Evolutionary conservation across 2,797 vertebrate species (phyloP), one percentile per base, ranked within the genome.

Genomic region (Lepilemur septentrionalis): DNA sequence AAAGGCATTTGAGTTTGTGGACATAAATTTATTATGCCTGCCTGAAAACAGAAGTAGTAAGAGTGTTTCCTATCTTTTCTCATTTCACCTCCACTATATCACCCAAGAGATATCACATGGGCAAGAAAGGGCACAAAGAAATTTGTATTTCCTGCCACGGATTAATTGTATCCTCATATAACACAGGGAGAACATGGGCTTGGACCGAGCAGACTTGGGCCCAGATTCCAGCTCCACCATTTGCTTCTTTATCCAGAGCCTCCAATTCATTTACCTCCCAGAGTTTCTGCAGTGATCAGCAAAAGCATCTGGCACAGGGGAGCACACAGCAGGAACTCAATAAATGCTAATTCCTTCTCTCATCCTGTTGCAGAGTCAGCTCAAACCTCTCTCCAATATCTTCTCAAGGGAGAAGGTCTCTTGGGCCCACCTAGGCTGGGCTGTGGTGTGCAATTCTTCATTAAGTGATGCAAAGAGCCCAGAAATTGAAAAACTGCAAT

Each of bases 341-440:
- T 61, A 79, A 84, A 82, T 82, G 92, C 88, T 91, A 92, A 92
- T 93, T 91, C 84, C 55, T 79, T 28, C 92, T 78, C 81, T 78
- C 52, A 18, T 76, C 76, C 65, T 72, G 55, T 25, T 85, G 81
- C 89, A 32, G 76, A 96, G 65, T 94, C 95, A 95, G 93, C 91
- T 69, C 0, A 7, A 93, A 82, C 18, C 52, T 75, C 95, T 61
- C 85, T 93, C 81, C 78, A 8, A 1, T 46, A 28, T 92, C 89
- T 94, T 57, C 97, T 89, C 94, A 43, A 12, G 89, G 89, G 88
- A 89, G 8, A 46, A 76, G n/a, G 10, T 84, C 94, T 73, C 65
- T 2, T 7, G 93, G 91, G 91, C 86, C 67, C 85, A 82, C 57
- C 89, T 43, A 46, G 15, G 4, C 85, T 17, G 76, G 75, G 65